phyloP scores from a whole-genome alignment of 2,888 invertebrate genomes.

The Drosophila anceps region DNA sequence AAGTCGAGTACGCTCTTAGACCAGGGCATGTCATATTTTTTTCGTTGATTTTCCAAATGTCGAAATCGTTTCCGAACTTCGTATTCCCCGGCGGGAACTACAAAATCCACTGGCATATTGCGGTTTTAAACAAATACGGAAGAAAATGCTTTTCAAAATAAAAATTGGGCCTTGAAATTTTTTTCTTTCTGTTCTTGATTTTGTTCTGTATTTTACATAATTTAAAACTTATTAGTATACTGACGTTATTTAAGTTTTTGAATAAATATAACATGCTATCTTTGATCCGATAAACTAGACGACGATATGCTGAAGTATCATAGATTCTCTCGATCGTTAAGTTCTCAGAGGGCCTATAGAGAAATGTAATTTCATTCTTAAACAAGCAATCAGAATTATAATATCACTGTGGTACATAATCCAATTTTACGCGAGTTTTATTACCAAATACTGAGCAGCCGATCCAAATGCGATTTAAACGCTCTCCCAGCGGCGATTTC shows the following conservation, averaged over 20 bases:
- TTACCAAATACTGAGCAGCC: conserved; percentile 27
- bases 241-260: not conserved
- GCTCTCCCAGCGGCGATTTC: conserved; percentile 36
- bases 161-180: no score
- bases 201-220: not conserved
- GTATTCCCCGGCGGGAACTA: conserved; percentile 51
- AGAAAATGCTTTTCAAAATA: not conserved
- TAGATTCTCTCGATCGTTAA: conserved; percentile 5
- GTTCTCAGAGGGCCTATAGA: conserved; percentile 31
- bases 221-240: not conserved
- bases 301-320: conserved; percentile 46
- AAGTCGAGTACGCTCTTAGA: conserved; percentile 56
- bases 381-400: conserved; percentile 46
- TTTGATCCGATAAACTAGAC: conserved; percentile 30
- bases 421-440: not conserved
- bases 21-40: conserved; percentile 61
- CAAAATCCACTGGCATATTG: conserved; percentile 49
- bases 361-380: not conserved
- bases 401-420: conserved; percentile 53
- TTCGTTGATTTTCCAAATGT: conserved; percentile 29
- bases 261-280: conserved; percentile 2
- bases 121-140: not conserved
- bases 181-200: not conserved
- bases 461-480: conserved; percentile 60
- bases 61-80: conserved; percentile 60